Evolutionary conservation across 1,140 invertebrate species (phyloP).

Genomic region (Pseudomyrmex sp.): DNA sequence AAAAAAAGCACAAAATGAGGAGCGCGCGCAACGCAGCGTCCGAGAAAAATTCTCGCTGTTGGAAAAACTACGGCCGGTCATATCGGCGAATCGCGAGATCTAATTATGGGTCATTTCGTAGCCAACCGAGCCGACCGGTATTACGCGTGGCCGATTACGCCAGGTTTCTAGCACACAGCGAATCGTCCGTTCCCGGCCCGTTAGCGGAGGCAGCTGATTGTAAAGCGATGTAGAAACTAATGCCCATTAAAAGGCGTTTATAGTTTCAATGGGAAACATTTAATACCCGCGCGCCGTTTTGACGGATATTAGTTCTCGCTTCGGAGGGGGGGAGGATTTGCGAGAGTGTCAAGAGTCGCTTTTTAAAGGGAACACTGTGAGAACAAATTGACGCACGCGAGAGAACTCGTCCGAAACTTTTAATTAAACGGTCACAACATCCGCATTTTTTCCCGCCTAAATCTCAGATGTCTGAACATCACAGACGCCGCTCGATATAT

Average conservation of each 20-base stretch:
- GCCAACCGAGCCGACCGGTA: not conserved
- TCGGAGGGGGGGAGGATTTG: too few species aligned
- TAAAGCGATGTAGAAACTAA: not conserved
- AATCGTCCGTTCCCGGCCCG: not conserved
- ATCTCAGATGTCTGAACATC: conserved; percentile 13
- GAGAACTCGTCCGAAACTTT: too few species aligned
- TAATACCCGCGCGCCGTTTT: not conserved
- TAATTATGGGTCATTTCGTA: conserved; percentile 27
- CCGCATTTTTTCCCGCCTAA: not conserved
- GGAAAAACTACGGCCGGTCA: conserved; percentile 24
- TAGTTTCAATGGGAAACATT: too few species aligned
- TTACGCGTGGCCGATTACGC: conserved; percentile 20
- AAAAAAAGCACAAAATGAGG: not conserved
- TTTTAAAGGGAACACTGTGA: not conserved
- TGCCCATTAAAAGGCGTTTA: not conserved
- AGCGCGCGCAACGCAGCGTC: not conserved
- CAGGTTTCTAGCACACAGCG: not conserved
- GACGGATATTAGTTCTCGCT: not conserved
- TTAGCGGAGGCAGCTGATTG: conserved; percentile 5
- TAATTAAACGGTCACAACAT: conserved; percentile 11
- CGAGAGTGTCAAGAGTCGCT: not conserved
- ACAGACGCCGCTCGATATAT: not conserved
- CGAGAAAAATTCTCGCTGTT: conserved; percentile 4
- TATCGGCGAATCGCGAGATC: conserved; percentile 19
- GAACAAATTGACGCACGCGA: not conserved